Base-by-base conservation (phyloP, 2,888 invertebrate genomes). In the Dermolepida albohirtum region DNA sequence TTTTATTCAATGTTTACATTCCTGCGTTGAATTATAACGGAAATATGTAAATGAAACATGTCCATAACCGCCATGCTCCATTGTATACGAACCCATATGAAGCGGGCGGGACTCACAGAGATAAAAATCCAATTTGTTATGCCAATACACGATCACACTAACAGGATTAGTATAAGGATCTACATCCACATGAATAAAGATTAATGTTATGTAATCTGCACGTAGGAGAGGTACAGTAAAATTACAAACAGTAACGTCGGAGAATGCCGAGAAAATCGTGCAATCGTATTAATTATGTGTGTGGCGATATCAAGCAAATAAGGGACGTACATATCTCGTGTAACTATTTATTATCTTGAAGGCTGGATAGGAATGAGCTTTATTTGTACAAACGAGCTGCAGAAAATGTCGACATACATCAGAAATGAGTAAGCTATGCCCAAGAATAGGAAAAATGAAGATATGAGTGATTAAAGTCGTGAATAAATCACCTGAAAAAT, bases 111-210 rank as follows among this genome's bases (percentile, higher is more conserved):
- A 34, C 34, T 34, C 8, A 50, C 27, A n/a, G 11, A 50, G 50
- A 50, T 50, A 40, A 55, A 55, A 55, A 39, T 27, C 55, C 55
- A 39, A 55, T 55, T 55, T 55, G 55, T 55, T 41, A 40, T 17
- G 55, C 16, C 39, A 55, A 27, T 55, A 55, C n/a, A 5, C 54
- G 54, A 29, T 39, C 29, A 54, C 2, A 34, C 12, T 54, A 54
- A 55, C 55, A 55, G 55, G 55, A 55, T 55, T 55, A 39, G 55
- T 40, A 55, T 55, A 55, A 55, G 55, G 55, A 55, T 55, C 55
- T 55, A 55, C 34, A 10, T 6, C 34, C 1, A 34, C 22, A 40
- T 55, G 41, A 55, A 55, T 55, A 55, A 40, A 55, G 39, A 55
- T 27, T 40, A 17, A 41, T 41, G 55, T 55, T 55, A 55, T 34